Percentiles rank a stretch among this genome's conserved stretches.
Evolutionary conservation across 2,797 vertebrate genomes (phyloP).

Genomic region (Danio kyathit): DNA sequence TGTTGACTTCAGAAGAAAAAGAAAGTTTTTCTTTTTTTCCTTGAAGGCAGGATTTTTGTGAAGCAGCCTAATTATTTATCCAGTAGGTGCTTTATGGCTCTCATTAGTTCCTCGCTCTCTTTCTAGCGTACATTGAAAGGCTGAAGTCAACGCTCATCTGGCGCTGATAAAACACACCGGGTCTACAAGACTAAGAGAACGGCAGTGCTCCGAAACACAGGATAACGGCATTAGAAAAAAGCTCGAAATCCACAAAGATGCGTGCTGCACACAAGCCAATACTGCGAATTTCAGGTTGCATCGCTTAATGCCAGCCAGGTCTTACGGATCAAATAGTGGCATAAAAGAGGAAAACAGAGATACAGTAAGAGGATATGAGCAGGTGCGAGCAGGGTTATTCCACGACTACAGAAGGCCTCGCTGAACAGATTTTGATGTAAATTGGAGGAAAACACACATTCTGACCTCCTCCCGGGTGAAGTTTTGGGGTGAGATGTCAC

Average conservation of each 20-base stretch:
- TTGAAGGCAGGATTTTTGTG: constrained; percentile 73
- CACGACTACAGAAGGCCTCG: not conserved
- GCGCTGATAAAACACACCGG: constrained; percentile 76
- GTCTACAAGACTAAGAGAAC: constrained; percentile 25
- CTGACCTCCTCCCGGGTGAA: constrained; percentile 20
- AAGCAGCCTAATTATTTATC: constrained; percentile 83
- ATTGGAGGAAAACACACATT: constrained; percentile 21
- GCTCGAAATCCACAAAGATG: constrained; percentile 15
- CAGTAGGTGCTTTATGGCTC: constrained; percentile 79
- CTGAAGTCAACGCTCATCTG: constrained; percentile 82
- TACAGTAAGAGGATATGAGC: constrained; percentile 29
- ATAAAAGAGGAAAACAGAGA: constrained; percentile 49
- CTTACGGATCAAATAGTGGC: constrained; percentile 20
- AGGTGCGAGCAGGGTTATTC: not conserved
- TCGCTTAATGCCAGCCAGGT: not conserved
- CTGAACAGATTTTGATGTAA: constrained; percentile 15
- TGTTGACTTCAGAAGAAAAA: constrained; percentile 14
- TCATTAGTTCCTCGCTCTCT: constrained; percentile 82
- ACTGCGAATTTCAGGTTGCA: constrained; percentile 15
- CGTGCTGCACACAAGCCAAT: not conserved
- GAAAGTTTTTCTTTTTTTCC: constrained; percentile 62
- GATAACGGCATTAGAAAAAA: constrained; percentile 25
- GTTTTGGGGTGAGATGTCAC: constrained; percentile 40
- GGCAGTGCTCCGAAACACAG: not conserved
- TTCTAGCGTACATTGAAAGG: constrained; percentile 81